A percentile compares a stretch with the other conserved stretches of the same genome.
These are phyloP conservation scores for Rhinoraja longicauda DNA, from an alignment of 2,797 vertebrate genomes.

Conservation along the genomic window DNA sequence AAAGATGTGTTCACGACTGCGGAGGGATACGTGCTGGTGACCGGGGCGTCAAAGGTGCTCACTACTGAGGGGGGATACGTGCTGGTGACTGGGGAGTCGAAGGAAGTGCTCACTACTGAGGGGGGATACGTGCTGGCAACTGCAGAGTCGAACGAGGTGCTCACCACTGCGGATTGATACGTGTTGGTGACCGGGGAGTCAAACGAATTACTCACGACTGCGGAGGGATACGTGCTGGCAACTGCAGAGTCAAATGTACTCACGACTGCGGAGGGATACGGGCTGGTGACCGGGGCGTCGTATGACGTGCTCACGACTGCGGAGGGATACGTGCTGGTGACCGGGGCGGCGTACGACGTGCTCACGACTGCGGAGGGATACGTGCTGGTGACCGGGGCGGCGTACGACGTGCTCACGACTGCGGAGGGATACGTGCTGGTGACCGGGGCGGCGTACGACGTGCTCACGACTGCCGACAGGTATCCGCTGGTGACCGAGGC, in stretches of 20 bases:
- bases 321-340: background rate
- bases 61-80: background rate
- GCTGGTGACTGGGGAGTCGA: background rate
- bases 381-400: slow-evolving; percentile 69
- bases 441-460: slow-evolving; percentile 79
- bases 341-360: background rate
- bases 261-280: background rate
- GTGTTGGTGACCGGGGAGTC: background rate
- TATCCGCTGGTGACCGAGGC: slow-evolving; percentile 55
- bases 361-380: background rate
- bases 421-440: slow-evolving; percentile 84
- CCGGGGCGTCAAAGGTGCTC: background rate
- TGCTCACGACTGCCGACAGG: slow-evolving; percentile 52
- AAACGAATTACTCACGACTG: background rate
- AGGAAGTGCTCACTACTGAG: background rate
- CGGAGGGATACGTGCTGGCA: background rate
- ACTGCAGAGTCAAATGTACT: background rate
- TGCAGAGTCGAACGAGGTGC: background rate
- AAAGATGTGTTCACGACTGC: slow-evolving; percentile 57
- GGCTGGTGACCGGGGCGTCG: background rate
- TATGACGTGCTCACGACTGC: background rate
- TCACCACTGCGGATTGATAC: background rate
- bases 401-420: slow-evolving; percentile 73
- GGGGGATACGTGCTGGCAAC: background rate
- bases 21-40: background rate